phyloP scores from a whole-genome alignment of 1,140 invertebrate species.

The Cydia amplana region DNA sequence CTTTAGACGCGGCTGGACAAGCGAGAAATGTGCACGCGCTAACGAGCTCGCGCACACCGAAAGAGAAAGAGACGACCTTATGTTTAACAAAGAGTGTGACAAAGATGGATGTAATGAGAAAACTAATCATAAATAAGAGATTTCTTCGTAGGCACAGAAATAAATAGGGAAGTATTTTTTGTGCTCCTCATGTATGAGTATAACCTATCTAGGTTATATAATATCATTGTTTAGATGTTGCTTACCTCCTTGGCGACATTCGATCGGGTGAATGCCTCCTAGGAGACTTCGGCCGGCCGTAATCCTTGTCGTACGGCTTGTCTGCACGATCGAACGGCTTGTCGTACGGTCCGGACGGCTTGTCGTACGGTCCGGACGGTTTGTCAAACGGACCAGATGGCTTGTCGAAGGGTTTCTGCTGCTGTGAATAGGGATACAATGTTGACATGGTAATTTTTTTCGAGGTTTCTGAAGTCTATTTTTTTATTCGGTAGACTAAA shows the following conservation, averaged over 20 bases:
- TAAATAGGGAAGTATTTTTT: too few relatives aligned
- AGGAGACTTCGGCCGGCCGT: neutral
- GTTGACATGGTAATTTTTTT: neutral
- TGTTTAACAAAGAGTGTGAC: too few relatives aligned
- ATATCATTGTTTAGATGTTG: neutral
- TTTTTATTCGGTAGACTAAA: too few relatives aligned
- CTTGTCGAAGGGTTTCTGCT: conserved; percentile 6
- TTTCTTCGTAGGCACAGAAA: too few relatives aligned
- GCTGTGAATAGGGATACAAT: conserved; percentile 22
- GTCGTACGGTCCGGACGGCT: neutral
- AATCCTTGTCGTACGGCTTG: conserved; percentile 31
- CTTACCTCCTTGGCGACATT: conserved; percentile 1
- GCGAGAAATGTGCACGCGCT: too few relatives aligned
- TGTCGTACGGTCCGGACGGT: neutral
- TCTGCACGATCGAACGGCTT: neutral
- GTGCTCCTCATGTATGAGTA: too few relatives aligned
- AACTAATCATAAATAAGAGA: too few relatives aligned
- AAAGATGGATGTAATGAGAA: too few relatives aligned
- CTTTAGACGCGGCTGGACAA: too few relatives aligned
- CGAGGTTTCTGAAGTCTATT: neutral
- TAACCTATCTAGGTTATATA: too few relatives aligned
- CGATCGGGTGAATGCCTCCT: neutral
- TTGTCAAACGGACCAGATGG: neutral
- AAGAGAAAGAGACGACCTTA: too few relatives aligned
- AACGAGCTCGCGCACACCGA: too few relatives aligned